phyloP scores from a whole-genome alignment of 2,113 vertebrate genomes.

The Mormoops blainvillei region DNA sequence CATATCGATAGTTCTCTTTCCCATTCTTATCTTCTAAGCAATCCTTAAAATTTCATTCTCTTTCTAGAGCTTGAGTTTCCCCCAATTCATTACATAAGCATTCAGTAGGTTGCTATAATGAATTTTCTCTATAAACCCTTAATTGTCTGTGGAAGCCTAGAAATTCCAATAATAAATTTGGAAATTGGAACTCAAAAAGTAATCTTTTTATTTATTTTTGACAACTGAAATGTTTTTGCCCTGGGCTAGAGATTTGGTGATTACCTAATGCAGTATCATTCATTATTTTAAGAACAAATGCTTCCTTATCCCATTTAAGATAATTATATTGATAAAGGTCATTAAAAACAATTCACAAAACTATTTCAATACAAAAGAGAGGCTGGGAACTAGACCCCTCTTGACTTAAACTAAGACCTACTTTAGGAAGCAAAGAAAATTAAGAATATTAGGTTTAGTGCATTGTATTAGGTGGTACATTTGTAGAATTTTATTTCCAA shows the following conservation, averaged over 20 bases:
- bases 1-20: neutral
- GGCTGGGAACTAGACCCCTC: neutral
- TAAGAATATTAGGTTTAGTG: neutral
- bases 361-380: neutral
- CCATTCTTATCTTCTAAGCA: neutral
- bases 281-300: neutral
- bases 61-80: neutral
- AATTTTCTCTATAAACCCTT: neutral
- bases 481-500: conserved; percentile 7
- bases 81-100: neutral
- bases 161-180: neutral
- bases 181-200: neutral
- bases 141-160: neutral
- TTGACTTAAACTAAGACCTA: neutral
- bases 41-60: neutral
- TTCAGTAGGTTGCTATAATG: neutral
- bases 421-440: neutral
- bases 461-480: neutral
- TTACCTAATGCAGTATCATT: conserved; percentile 7
- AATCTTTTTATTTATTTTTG: neutral
- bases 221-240: neutral
- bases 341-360: neutral
- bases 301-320: conserved; percentile 8
- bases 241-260: neutral
- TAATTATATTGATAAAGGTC: neutral